Evolutionary conservation across 2,888 invertebrate genomes (phyloP).

Genomic region (Petrolisthes manimaculis): DNA sequence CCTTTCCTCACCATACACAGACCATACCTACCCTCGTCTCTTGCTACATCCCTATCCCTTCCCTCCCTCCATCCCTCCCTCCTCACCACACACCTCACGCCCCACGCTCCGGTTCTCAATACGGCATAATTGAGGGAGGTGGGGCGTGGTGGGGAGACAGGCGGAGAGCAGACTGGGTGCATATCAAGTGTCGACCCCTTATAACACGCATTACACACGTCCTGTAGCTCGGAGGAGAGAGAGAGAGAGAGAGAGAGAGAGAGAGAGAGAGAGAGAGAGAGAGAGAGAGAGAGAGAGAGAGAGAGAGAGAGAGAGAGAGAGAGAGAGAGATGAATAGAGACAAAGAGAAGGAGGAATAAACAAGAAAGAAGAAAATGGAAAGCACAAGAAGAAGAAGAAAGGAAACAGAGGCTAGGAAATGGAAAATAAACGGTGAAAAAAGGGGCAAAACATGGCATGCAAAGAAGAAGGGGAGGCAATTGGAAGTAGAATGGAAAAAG

Average conservation of each 20-base stretch:
- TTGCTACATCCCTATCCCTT: not conserved
- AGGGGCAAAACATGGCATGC: not conserved
- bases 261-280: not conserved
- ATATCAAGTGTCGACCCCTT: slow-evolving; percentile 15
- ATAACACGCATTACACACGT: slow-evolving; percentile 1
- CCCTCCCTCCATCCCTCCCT: not conserved
- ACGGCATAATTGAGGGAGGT: slow-evolving; percentile 4
- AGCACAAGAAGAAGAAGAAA: not conserved
- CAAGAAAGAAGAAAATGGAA: not conserved
- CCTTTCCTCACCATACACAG: not conserved
- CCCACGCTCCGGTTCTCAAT: not conserved
- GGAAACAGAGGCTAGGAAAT: not conserved
- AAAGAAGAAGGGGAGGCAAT: not conserved
- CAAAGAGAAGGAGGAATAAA: not conserved
- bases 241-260: not conserved
- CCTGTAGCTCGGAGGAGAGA: not conserved
- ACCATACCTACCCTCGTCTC: not conserved
- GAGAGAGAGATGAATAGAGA: not conserved
- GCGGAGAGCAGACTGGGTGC: not conserved
- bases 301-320: not conserved
- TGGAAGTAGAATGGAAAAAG: not conserved
- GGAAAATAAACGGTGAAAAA: not conserved
- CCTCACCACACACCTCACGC: too few species aligned
- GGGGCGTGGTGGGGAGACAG: slow-evolving; percentile 11
- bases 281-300: not conserved